Percentiles rank a stretch among this genome's conserved stretches.
Conservation (phyloP, 2,113 vertebrate species). For the Seriola aureovittata region DNA sequence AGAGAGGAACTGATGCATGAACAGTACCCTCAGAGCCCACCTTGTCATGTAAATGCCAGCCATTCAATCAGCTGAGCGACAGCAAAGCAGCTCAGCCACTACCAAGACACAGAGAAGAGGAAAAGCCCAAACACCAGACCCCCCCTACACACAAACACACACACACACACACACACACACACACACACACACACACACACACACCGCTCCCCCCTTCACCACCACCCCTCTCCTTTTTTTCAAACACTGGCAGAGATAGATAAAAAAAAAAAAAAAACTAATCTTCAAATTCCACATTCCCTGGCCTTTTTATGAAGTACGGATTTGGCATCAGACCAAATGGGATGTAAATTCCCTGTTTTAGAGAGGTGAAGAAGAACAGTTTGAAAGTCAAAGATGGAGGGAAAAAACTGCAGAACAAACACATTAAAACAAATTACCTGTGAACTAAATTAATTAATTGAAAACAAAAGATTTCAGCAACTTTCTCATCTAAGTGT, state of each 20-base stretch:
- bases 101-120: constrained; percentile 29
- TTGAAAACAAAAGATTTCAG: not conserved
- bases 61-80: constrained; percentile 53
- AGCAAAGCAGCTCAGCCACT: constrained; percentile 45
- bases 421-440: constrained; percentile 47
- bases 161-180: too few species aligned
- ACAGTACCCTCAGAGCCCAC: constrained; percentile 17
- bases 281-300: constrained; percentile 70
- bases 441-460: constrained; percentile 53
- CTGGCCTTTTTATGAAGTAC: constrained; percentile 43
- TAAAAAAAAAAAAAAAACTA: constrained; percentile 39
- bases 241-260: constrained; percentile 35
- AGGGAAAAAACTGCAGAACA: constrained; percentile 10
- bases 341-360: constrained; percentile 60
- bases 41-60: constrained; percentile 46
- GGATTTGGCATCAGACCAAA: constrained; percentile 54
- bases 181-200: not conserved
- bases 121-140: not conserved
- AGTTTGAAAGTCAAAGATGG: not conserved
- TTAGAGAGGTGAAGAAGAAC: constrained; percentile 20
- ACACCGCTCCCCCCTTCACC: not conserved
- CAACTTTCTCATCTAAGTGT: constrained; percentile 48
- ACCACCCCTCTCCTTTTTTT: constrained; percentile 18
- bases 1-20: not conserved
- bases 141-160: too few species aligned